Conservation (phyloP, 2,113 vertebrate genomes). For the Thoracochromis brauschi region DNA sequence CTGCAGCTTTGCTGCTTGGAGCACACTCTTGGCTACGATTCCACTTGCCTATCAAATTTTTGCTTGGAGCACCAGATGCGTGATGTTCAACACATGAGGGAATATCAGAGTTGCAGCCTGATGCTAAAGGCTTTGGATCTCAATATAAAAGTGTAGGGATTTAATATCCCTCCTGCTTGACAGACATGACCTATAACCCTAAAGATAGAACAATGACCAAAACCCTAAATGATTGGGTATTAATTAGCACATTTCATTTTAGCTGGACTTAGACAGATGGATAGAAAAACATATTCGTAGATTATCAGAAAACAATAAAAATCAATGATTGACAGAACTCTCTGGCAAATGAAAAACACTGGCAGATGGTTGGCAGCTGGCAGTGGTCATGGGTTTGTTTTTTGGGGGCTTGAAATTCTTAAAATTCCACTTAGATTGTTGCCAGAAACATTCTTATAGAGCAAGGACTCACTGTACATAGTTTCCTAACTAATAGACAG, state of each 20-base stretch:
- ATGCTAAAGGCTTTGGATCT: not conserved
- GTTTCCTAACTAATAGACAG: not conserved
- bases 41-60: not conserved
- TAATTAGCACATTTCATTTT: not conserved
- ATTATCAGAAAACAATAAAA: not conserved
- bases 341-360: not conserved
- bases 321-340: not conserved
- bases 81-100: not conserved
- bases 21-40: not conserved
- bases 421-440: not conserved
- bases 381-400: not conserved
- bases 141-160: not conserved
- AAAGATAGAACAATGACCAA: not conserved
- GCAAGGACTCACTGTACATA: not conserved
- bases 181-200: not conserved
- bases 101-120: not conserved
- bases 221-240: not conserved
- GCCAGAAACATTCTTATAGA: not conserved
- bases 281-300: not conserved
- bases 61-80: not conserved
- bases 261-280: not conserved
- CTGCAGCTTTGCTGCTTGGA: not conserved
- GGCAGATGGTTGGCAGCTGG: constrained; percentile 33
- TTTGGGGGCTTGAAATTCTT: not conserved
- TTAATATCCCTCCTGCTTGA: not conserved